Conservation (phyloP, 2,888 invertebrate genomes). For the Plebejus argus region DNA sequence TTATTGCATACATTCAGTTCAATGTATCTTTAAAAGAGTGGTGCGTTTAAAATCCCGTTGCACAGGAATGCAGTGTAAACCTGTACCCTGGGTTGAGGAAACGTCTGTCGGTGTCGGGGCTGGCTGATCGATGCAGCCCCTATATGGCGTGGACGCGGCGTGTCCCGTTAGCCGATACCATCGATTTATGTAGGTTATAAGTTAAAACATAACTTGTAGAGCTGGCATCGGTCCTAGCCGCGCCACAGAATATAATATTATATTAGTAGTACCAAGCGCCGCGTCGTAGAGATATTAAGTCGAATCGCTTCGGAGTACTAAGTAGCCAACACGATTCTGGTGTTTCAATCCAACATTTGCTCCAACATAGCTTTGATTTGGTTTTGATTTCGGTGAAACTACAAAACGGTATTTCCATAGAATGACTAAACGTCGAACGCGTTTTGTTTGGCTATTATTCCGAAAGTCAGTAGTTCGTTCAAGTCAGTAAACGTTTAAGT, state of each 20-base stretch:
- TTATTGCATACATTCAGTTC: not conserved
- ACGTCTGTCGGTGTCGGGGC: not conserved
- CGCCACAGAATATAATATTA: too few species aligned
- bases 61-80: not conserved
- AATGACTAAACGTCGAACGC: too few species aligned
- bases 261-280: too few species aligned
- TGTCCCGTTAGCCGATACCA: conserved; percentile 18
- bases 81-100: conserved; percentile 2
- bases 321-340: too few species aligned
- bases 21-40: not conserved
- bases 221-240: not conserved
- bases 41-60: conserved; percentile 8
- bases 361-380: too few species aligned
- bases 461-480: too few species aligned
- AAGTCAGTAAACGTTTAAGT: too few species aligned
- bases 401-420: too few species aligned
- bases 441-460: too few species aligned
- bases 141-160: conserved; percentile 13
- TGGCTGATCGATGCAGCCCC: conserved; percentile 18
- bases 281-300: not conserved
- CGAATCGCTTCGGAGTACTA: not conserved
- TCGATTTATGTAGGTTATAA: conserved; percentile 17
- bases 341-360: too few species aligned
- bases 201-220: conserved; percentile 16
- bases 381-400: too few species aligned